A percentile compares a stretch with the other conserved stretches of the same genome.
These are phyloP conservation scores for Andrena praecox DNA, from an alignment of 2,888 invertebrate species.

Conservation along the genomic window DNA sequence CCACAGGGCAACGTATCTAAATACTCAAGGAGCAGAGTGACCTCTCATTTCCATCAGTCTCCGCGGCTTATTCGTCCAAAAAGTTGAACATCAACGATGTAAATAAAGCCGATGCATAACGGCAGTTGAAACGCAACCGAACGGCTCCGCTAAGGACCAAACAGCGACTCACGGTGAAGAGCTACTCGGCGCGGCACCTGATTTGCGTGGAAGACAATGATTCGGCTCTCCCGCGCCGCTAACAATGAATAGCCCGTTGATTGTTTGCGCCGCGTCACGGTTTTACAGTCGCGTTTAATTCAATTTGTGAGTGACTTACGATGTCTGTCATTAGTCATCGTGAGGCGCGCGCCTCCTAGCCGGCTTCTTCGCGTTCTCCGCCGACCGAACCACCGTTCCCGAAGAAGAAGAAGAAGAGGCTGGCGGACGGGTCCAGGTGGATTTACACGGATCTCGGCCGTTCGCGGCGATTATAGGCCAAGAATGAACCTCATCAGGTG, in stretches of 20 bases:
- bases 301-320: slow-evolving; percentile 77
- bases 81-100: neutral
- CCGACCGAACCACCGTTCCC: slow-evolving; percentile 83
- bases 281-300: slow-evolving; percentile 78
- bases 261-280: slow-evolving; percentile 77
- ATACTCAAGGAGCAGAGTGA: too few species aligned
- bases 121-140: neutral
- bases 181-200: slow-evolving; percentile 22
- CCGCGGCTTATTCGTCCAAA: neutral
- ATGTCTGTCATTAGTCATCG: slow-evolving; percentile 77
- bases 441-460: slow-evolving; percentile 49
- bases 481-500: slow-evolving; percentile 68
- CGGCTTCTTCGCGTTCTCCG: slow-evolving; percentile 80
- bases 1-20: neutral
- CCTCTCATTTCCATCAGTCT: too few species aligned
- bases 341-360: slow-evolving; percentile 70
- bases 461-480: slow-evolving; percentile 32
- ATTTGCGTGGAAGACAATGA: slow-evolving; percentile 63
- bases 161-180: neutral
- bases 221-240: slow-evolving; percentile 34
- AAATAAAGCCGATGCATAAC: neutral
- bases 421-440: slow-evolving; percentile 27
- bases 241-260: slow-evolving; percentile 76
- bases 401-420: slow-evolving; percentile 81
- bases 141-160: neutral